phyloP scores from a whole-genome alignment of 2,113 vertebrate genomes.

The Pithys albifrons region DNA sequence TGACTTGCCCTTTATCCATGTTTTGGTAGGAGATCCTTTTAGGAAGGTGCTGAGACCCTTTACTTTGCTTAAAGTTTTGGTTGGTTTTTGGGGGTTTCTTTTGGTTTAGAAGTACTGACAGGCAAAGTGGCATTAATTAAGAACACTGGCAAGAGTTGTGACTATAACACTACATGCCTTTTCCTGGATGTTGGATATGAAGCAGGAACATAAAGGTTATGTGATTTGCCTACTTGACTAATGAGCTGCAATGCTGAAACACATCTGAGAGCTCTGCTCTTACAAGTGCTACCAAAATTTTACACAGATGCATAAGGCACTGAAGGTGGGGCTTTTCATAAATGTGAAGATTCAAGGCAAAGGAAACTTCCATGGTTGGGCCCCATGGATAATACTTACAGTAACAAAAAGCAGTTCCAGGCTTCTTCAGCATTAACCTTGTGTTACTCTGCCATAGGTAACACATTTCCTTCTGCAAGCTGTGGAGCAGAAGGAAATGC shows the following conservation, averaged over 20 bases:
- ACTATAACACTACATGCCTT: neutral
- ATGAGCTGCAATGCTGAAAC: neutral
- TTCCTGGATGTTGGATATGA: neutral
- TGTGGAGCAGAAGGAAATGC: neutral
- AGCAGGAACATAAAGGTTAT: neutral
- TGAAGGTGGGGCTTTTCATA: neutral
- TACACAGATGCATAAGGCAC: neutral
- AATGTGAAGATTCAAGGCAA: neutral
- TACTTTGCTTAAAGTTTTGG: neutral
- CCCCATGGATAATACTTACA: fast-evolving
- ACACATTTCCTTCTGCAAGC: neutral
- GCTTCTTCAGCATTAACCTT: neutral
- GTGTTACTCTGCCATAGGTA: neutral
- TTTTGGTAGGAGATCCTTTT: neutral
- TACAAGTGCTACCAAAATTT: neutral
- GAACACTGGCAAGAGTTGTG: neutral
- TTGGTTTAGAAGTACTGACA: neutral
- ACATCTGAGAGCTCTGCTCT: neutral
- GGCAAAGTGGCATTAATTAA: neutral
- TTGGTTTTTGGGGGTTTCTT: neutral
- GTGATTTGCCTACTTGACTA: neutral
- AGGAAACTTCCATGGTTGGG: neutral
- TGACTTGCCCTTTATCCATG: neutral
- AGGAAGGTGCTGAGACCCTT: neutral
- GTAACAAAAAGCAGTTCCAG: neutral